phyloP scores from a whole-genome alignment of 2,113 vertebrate genomes.

The Poecilia latipinna region DNA sequence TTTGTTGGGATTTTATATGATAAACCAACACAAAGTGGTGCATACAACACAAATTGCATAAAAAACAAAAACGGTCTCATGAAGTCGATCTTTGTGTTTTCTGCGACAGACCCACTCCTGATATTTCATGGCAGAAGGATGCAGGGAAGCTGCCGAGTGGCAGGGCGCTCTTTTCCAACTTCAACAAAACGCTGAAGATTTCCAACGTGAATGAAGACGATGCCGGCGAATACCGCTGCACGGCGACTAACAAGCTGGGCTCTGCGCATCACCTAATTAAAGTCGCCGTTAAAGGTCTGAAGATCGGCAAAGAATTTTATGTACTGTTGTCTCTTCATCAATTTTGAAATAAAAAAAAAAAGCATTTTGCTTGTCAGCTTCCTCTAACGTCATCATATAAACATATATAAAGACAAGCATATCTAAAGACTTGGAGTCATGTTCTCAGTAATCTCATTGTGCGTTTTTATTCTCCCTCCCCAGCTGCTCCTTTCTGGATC shows the following conservation, averaged over 20 bases:
- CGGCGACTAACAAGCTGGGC: constrained; percentile 87
- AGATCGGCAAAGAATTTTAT: neutral
- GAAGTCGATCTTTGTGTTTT: neutral
- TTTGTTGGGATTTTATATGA: neutral
- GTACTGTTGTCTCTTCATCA: neutral
- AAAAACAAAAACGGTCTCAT: neutral
- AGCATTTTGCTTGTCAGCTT: too few species aligned
- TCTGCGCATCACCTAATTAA: constrained; percentile 86
- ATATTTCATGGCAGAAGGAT: constrained; percentile 91
- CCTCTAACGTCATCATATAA: too few species aligned
- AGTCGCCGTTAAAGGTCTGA: constrained; percentile 92
- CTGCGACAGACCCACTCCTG: constrained; percentile 87
- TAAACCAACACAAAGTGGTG: neutral
- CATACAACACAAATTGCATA: neutral
- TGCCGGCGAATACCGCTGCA: constrained; percentile 90
- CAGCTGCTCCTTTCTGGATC: constrained; percentile 97
- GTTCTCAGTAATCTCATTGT: neutral
- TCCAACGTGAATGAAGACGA: constrained; percentile 88
- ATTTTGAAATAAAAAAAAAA: neutral
- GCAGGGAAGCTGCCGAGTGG: constrained; percentile 84
- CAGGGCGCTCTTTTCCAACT: constrained; percentile 85
- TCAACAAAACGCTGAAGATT: constrained; percentile 91
- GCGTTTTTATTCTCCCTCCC: neutral
- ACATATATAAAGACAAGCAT: too few species aligned
- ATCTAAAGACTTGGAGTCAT: neutral